phyloP scores from a whole-genome alignment of 2,888 invertebrate species.

The Gymnoscelis rufifasciata region DNA sequence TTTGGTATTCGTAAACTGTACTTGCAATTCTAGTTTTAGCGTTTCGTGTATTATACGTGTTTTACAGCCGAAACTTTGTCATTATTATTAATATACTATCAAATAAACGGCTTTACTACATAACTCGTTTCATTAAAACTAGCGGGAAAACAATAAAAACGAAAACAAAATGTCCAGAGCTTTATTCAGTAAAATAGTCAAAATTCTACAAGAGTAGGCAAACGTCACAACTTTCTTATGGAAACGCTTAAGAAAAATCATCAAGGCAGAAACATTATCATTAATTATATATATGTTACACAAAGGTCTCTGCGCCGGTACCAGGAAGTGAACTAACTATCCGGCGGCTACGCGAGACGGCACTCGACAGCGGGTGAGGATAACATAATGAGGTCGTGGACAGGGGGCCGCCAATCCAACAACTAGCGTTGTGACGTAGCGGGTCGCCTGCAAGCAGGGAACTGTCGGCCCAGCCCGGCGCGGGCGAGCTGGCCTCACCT shows the following conservation, averaged over 20 bases:
- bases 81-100: conserved; percentile 47
- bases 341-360: conserved; percentile 17
- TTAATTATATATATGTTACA: conserved; percentile 51
- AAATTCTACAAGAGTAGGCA: conserved; percentile 78
- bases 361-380: conserved; percentile 15
- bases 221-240: conserved; percentile 75
- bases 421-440: conserved; percentile 71
- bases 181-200: conserved; percentile 78
- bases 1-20: conserved; percentile 40
- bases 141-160: conserved; percentile 20
- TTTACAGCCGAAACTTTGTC: conserved; percentile 61
- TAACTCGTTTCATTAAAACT: conserved; percentile 26
- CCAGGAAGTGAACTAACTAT: conserved; percentile 30
- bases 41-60: conserved; percentile 59
- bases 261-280: conserved; percentile 70
- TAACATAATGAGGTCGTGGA: conserved; percentile 43
- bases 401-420: conserved; percentile 79
- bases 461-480: conserved; percentile 77
- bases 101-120: conserved; percentile 70
- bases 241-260: conserved; percentile 69
- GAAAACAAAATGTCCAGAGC: conserved; percentile 56
- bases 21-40: conserved; percentile 39
- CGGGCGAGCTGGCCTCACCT: conserved; percentile 47
- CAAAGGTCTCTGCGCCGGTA: conserved; percentile 56
- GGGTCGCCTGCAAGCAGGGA: conserved; percentile 76